These are phyloP conservation scores for Hymenochirus boettgeri DNA, from an alignment of 2,113 vertebrate genomes.

Conservation along the genomic window DNA sequence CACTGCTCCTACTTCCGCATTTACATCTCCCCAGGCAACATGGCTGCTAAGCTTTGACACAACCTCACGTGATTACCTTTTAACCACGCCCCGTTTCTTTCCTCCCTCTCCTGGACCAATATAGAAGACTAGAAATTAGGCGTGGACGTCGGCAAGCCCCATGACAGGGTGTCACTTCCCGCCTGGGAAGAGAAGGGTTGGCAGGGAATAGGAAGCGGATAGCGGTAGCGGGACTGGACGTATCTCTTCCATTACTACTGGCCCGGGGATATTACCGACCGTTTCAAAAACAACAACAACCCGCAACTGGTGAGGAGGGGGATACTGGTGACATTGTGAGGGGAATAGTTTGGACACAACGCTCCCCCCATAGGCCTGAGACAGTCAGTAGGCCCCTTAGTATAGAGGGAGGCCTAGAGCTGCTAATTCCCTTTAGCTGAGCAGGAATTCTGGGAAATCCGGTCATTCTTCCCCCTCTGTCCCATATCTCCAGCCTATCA, in stretches of 20 bases:
- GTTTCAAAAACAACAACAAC: background rate
- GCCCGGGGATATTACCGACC: conserved; percentile 1
- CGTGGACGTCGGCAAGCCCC: conserved; percentile 23
- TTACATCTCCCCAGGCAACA: conserved; percentile 34
- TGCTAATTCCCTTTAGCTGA: too few relatives aligned
- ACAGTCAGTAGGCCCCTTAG: conserved; percentile 38
- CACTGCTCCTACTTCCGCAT: too few relatives aligned
- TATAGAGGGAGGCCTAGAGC: too few relatives aligned
- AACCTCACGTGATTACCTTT: conserved; percentile 15
- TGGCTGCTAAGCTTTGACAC: conserved; percentile 17
- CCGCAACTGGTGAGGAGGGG: conserved; percentile 14
- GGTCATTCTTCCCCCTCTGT: too few relatives aligned
- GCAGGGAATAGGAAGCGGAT: conserved; percentile 23
- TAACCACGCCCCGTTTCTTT: background rate
- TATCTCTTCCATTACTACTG: background rate
- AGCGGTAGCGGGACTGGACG: conserved; percentile 3
- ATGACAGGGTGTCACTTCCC: conserved; percentile 35
- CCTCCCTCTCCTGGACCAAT: background rate
- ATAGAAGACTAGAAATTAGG: conserved; percentile 6
- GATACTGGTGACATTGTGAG: background rate
- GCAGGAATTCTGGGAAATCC: too few relatives aligned
- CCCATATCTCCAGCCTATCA: too few relatives aligned
- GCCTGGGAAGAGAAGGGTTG: conserved; percentile 13
- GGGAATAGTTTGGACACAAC: background rate
- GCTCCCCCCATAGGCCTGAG: background rate